phyloP scores from a whole-genome alignment of 2,888 invertebrate species.

The Aleiodes alternator region DNA sequence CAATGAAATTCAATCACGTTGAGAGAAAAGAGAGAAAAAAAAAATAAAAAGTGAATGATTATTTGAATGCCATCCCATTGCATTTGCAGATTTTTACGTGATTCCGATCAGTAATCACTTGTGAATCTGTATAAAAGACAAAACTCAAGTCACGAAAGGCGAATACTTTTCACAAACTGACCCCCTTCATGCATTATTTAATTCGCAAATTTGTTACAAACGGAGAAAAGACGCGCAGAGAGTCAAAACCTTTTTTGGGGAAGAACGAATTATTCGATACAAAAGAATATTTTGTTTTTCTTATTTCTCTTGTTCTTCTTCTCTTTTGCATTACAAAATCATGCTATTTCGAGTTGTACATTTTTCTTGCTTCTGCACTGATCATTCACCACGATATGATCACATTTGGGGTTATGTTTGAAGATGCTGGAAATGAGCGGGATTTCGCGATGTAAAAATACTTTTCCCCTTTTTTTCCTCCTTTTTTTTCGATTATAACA shows the following conservation, averaged over 20 bases:
- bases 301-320: no score
- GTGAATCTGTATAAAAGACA: neutral
- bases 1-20: conserved; percentile 15
- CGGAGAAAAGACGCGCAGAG: conserved; percentile 23
- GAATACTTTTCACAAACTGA: neutral
- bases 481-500: neutral
- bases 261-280: conserved; percentile 33
- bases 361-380: conserved; percentile 29
- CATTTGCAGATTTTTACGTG: conserved; percentile 6
- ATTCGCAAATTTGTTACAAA: conserved; percentile 56
- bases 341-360: neutral
- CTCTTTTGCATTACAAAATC: conserved; percentile 40
- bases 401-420: conserved; percentile 17
- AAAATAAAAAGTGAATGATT: neutral
- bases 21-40: neutral
- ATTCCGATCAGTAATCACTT: conserved; percentile 33
- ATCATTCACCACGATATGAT: conserved; percentile 19
- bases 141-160: neutral
- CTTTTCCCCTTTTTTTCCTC: neutral
- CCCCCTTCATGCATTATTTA: conserved; percentile 57
- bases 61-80: neutral
- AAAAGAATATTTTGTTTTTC: conserved; percentile 36
- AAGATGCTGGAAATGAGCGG: conserved; percentile 25
- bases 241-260: conserved; percentile 42
- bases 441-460: neutral